phyloP scores from a whole-genome alignment of 2,888 invertebrate genomes.

The Mantis religiosa region DNA sequence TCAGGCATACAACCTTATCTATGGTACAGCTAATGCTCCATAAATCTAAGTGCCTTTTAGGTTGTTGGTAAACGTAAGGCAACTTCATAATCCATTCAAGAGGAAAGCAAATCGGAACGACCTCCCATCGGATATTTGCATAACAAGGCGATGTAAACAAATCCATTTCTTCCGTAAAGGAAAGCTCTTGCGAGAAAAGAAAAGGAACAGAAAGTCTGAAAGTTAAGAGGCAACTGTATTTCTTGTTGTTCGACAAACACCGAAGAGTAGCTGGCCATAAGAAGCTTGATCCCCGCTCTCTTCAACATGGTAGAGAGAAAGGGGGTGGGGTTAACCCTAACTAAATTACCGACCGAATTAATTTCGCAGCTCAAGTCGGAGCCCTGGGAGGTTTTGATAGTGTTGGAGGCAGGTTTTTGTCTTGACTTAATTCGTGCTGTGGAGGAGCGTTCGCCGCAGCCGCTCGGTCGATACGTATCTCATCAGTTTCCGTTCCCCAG shows the following conservation, averaged over 20 bases:
- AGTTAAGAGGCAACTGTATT: background rate
- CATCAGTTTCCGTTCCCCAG: background rate
- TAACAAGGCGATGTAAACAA: background rate
- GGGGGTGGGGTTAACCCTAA: background rate
- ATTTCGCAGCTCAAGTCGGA: background rate
- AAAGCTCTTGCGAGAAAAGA: background rate
- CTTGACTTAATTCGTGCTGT: background rate
- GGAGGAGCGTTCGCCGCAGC: background rate
- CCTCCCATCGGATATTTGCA: background rate
- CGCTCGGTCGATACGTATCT: background rate
- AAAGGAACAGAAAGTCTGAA: background rate
- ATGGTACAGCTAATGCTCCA: no score
- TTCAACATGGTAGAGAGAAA: background rate
- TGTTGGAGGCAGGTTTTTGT: background rate
- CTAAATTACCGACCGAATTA: background rate
- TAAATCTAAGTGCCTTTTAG: no score
- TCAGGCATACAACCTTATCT: no score
- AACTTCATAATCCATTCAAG: no score
- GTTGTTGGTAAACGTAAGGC: no score
- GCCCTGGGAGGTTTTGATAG: background rate
- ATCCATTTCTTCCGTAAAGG: background rate
- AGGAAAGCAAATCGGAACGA: background rate
- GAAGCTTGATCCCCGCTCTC: background rate
- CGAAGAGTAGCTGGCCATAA: background rate
- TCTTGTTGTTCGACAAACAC: background rate